Percentiles rank a stretch among this genome's conserved stretches.
phyloP scores from a whole-genome alignment of 2,888 invertebrate species.

The Drosophila putrida region DNA sequence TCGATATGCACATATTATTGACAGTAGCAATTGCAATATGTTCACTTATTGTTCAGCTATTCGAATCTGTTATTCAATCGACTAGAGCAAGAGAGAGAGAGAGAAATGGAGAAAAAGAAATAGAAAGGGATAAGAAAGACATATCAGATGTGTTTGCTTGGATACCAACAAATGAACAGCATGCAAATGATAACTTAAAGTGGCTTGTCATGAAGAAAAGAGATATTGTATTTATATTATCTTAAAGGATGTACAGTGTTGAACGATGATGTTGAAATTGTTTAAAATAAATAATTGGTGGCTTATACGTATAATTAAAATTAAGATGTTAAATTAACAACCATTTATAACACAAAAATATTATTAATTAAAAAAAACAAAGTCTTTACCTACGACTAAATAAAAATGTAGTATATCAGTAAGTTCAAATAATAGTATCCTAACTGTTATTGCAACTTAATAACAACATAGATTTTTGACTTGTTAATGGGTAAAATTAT shows the following conservation, averaged over 20 bases:
- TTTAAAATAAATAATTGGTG: too few species aligned
- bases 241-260: too few species aligned
- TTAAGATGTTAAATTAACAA: too few species aligned
- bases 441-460: not conserved
- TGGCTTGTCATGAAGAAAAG: not conserved
- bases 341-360: too few species aligned
- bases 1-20: conserved; percentile 67
- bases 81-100: not conserved
- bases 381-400: too few species aligned
- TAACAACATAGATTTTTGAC: too few species aligned
- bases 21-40: conserved; percentile 63
- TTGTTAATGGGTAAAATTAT: too few species aligned
- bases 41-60: conserved; percentile 40
- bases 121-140: not conserved
- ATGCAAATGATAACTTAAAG: conserved; percentile 4
- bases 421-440: too few species aligned
- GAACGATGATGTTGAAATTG: too few species aligned
- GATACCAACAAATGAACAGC: not conserved
- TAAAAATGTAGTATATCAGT: too few species aligned
- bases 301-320: too few species aligned
- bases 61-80: conserved; percentile 36
- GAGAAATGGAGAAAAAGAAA: not conserved
- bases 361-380: too few species aligned
- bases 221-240: not conserved
- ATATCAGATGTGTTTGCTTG: not conserved